Base-by-base conservation (phyloP, 2,113 vertebrate genomes). In the Phrynocephalus versicolor region DNA sequence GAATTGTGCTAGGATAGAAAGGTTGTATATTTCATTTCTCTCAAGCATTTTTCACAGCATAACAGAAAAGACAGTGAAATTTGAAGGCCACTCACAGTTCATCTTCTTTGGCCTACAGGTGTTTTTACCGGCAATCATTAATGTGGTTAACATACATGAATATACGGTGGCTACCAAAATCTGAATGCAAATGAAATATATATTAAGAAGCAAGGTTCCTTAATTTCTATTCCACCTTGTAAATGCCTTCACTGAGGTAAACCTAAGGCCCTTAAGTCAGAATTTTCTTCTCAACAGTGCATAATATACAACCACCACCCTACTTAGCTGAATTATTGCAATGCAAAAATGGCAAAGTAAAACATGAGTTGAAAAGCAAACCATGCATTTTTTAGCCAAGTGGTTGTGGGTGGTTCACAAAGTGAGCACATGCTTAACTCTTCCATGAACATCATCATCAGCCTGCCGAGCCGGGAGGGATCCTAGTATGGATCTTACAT, bases 321-420 rank as follows among this genome's bases (percentile, higher is more conserved):
- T 3, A 35, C 39, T 73, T 41, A 19, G 2, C 35, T 73, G 39
- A 37, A 74, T 27, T 73, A 41, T 27, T 37, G 60, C 37, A 73
- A 73, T 1, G 8, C 14, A 41, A 41, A 30, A 1, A 62, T 62
- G 30, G 45, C 39, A 33, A 41, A 81, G 2, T 62, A 51, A 82
- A 70, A 57, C 33, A n/a, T 60, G 33, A 39, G 89, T 55, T 83
- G 81, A 88, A 0, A 57, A 92, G 83, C 84, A 71, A 91, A 84
- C 89, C 81, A 86, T 90, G 87, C 81, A 27, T 25, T 45, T n/a
- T 39, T 93, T 86, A 91, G 82, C 88, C 65, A 89, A 90, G 80
- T 15, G 1, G 67, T 33, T 69, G 86, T 18, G 35, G 25, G 33
- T 19, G 60, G 51, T 19, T 83, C 58, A 55, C 33, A 72, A 69